Evolutionary conservation across 2,113 vertebrate genomes (phyloP).

Genomic region (Syngnathoides biaculeatus): DNA sequence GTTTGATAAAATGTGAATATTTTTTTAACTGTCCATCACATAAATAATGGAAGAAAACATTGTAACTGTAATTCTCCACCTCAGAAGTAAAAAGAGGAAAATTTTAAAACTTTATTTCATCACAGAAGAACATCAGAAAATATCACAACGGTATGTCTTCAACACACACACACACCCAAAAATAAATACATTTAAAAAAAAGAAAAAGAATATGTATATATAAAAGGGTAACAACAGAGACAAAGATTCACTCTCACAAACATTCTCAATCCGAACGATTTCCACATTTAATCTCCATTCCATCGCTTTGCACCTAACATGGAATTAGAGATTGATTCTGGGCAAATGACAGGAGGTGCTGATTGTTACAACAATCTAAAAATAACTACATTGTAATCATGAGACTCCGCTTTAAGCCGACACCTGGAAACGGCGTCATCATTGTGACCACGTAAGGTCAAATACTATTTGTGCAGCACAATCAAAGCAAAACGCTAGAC

Average conservation of each 20-base stretch:
- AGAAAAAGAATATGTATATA: no score
- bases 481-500: not conserved
- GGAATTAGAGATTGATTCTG: slow-evolving; percentile 1
- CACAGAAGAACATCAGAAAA: no score
- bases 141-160: no score
- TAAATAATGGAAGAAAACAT: no score
- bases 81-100: no score
- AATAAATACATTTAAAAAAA: no score
- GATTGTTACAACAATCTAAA: not conserved
- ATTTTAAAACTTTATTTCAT: no score
- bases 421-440: not conserved
- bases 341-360: not conserved
- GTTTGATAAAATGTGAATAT: no score
- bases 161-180: no score
- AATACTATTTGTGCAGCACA: not conserved
- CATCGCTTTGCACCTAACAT: not conserved
- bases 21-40: no score
- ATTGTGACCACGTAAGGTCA: not conserved
- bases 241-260: not conserved
- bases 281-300: not conserved
- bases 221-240: not conserved
- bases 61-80: no score
- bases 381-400: not conserved
- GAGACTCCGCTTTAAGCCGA: not conserved
- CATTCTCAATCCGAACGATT: not conserved